Evolutionary conservation across 2,888 invertebrate genomes (phyloP), one percentile per base, ranked within the genome.

Genomic region (Philaethria dido): DNA sequence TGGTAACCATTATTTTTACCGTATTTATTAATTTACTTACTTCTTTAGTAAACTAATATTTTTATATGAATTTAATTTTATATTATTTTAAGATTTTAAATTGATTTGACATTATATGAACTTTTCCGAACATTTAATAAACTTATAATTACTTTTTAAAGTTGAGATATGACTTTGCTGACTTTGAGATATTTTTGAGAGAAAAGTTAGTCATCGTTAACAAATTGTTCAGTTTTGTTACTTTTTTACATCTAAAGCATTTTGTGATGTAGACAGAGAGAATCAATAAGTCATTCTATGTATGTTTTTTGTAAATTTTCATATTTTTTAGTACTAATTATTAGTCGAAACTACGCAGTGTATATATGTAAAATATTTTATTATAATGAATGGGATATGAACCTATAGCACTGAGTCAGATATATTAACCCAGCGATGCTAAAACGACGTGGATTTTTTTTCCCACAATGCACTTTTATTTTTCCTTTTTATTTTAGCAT

Each of bases 131-230:
- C 1, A 25, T 50, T 50, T 22, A n/a, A 48, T n/a, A 50, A 25
- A 25, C 48, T 22, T 50, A n/a, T 25, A 50, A 50, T 50, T 25
- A 50, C 48, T 50, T 50, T 47, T 50, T n/a, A 50, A 50, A 22
- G 9, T 50, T 25, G 8, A 48, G 22, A 25, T 50, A 8, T 50
- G 48, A 50, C 22, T 50, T 50, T 3, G 22, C n/a, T 50, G 25
- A 25, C 13, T 48, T 47, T 20, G 5, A 18, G 9, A 20, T n/a
- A 50, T 22, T 48, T 48, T 22, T 50, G 6, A 14, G 48, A 13
- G 48, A 25, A 50, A 50, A 50, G 22, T 25, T 50, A 50, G 25
- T 50, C 0, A 48, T 22, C 47, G 47, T 22, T 20, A 47, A 47
- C 2, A 25, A 25, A 14, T 48, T 47, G 11, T 47, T 9, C 18